Evolutionary conservation across 2,113 vertebrate species (phyloP), one percentile per base, ranked within the genome.

Genomic region (Rostratula benghalensis): DNA sequence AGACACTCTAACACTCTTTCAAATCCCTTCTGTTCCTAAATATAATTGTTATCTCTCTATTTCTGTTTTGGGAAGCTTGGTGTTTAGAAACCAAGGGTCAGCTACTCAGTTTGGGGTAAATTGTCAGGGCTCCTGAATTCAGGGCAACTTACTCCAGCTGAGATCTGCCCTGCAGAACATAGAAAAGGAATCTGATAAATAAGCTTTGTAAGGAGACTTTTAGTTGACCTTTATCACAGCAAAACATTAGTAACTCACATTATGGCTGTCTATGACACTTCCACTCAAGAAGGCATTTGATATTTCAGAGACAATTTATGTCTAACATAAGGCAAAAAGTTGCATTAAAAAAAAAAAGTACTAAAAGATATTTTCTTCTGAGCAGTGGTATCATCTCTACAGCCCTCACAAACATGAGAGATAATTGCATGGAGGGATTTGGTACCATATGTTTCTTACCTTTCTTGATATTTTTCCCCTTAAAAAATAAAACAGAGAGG

Each of bases 241-340:
- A 93, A 97, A 92, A 37, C 28, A 67, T 83, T 73, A 80, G 21
- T 54, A 90, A 83, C 93, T 93, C 68, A 70, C 24, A 59, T 83
- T 84, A 86, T 59, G 41, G 28, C 69, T 86, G 16, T 31, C 75
- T 89, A 21, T 75, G 68, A 64, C 37, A 16, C 67, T 90, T 87
- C 31, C 11, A 45, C 33, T 94, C n/a, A 74, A 63, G 54, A 86
- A 83, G 4, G 13, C 8, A 74, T 83, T 88, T 93, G 68, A 27
- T 89, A 86, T 94, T 96, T 95, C 59, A 59, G 68, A 81, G 50
- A 46, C 6, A 63, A 57, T 74, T 92, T 80, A 57, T 37, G 37
- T 74, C 54, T 77, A 67, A 89, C 4, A 1, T 54, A 80, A 86
- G 11, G 59, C 22, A 90, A 86, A 94, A 86, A 67, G 10, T n/a